Conservation (phyloP, 2,888 invertebrate genomes). For the Clivina fossor region DNA sequence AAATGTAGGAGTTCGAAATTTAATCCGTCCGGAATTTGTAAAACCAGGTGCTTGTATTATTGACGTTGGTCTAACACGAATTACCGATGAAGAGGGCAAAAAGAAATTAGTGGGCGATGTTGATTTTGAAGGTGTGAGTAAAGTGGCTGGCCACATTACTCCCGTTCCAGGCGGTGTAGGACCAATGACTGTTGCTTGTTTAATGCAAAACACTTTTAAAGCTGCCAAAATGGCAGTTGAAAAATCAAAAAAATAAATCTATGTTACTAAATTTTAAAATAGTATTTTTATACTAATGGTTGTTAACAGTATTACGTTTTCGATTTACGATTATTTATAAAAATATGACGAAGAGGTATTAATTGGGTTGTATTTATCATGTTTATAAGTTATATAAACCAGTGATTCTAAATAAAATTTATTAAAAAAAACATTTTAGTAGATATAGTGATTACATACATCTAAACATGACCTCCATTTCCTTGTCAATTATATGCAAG, state of each 20-base stretch:
- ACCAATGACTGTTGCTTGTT: constrained; percentile 92
- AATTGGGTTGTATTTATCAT: background rate
- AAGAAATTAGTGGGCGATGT: constrained; percentile 84
- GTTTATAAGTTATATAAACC: constrained; percentile 10
- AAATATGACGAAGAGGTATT: constrained; percentile 2
- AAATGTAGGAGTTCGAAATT: constrained; percentile 66
- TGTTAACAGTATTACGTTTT: constrained; percentile 21
- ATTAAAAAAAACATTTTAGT: background rate
- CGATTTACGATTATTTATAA: background rate
- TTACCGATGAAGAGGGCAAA: constrained; percentile 66
- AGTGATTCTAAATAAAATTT: constrained; percentile 13
- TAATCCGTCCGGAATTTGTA: constrained; percentile 81
- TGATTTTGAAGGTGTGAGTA: constrained; percentile 81
- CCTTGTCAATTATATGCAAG: constrained; percentile 5
- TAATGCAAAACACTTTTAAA: constrained; percentile 84
- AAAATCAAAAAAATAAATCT: constrained; percentile 11
- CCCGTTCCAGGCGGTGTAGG: constrained; percentile 93
- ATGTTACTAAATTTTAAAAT: background rate
- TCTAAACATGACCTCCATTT: constrained; percentile 18
- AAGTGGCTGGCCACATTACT: constrained; percentile 82
- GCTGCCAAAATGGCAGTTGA: constrained; percentile 62
- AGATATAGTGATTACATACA: background rate
- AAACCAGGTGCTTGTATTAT: constrained; percentile 87
- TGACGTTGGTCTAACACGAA: constrained; percentile 82
- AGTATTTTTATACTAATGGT: constrained; percentile 14